phyloP scores from a whole-genome alignment of 2,113 vertebrate genomes.

The Gavialis gangeticus region DNA sequence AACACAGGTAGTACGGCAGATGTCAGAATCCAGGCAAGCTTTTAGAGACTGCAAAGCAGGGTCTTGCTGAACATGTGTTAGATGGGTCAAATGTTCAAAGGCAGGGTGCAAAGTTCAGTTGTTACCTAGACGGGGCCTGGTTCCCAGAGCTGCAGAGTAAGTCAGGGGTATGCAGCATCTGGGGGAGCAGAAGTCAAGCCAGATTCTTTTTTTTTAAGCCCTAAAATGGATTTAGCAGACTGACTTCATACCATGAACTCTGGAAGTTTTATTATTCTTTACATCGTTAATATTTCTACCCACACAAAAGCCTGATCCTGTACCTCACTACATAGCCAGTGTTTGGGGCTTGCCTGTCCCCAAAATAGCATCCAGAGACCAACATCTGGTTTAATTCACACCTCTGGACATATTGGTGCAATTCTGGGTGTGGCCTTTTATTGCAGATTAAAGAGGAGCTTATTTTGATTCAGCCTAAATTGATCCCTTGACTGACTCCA shows the following conservation, averaged over 20 bases:
- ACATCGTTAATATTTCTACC: background rate
- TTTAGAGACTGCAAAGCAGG: background rate
- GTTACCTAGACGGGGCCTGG: background rate
- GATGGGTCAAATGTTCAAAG: background rate
- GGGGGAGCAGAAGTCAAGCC: no score
- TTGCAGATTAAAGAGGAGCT: background rate
- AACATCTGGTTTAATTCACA: no score
- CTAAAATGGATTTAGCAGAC: background rate
- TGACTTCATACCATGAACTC: background rate
- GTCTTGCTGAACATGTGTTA: no score
- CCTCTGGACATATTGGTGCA: no score
- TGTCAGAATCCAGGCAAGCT: background rate
- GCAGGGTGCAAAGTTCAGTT: background rate
- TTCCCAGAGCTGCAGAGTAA: background rate
- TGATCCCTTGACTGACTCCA: background rate
- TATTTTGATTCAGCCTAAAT: background rate
- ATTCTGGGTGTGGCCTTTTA: background rate
- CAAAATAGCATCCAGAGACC: no score
- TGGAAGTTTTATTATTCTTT: background rate
- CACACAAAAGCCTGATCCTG: background rate
- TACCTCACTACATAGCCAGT: background rate
- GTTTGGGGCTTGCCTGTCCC: background rate
- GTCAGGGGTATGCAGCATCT: background rate
- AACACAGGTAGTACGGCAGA: background rate
- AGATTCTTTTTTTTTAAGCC: no score